Percentiles rank a stretch among this genome's conserved stretches.
phyloP scores from a whole-genome alignment of 2,888 invertebrate genomes.

The Drosophila tripunctata region DNA sequence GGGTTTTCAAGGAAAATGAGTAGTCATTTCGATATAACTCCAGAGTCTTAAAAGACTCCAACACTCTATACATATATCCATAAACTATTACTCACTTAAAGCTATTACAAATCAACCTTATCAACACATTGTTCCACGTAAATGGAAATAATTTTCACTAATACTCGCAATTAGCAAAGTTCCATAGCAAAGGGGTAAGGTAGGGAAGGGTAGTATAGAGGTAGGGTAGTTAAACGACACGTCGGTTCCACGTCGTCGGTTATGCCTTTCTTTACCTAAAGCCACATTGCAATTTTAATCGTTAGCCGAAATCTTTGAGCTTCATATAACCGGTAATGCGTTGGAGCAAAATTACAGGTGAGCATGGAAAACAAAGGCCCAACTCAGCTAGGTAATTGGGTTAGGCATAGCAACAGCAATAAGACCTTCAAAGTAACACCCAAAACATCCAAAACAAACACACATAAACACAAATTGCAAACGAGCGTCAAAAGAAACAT shows the following conservation, averaged over 20 bases:
- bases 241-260: conserved; percentile 18
- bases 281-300: conserved; percentile 60
- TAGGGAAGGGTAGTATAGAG: no score
- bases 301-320: conserved; percentile 56
- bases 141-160: conserved; percentile 30
- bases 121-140: conserved; percentile 11
- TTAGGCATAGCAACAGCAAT: conserved; percentile 14
- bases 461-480: conserved; percentile 16
- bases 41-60: neutral
- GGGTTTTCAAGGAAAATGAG: neutral
- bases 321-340: conserved; percentile 49
- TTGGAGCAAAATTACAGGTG: conserved; percentile 14
- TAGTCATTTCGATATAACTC: no score
- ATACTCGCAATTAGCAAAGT: conserved; percentile 20
- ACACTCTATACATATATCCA: no score
- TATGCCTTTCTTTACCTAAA: conserved; percentile 20
- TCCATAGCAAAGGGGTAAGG: neutral
- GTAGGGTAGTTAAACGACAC: conserved; percentile 12
- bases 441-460: no score
- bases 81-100: neutral
- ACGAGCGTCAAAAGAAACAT: conserved; percentile 15
- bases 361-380: conserved; percentile 24
- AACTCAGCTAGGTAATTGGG: conserved; percentile 8
- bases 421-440: conserved; percentile 45
- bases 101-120: conserved; percentile 1